These are phyloP conservation scores for Scaptomyza polygonia DNA, from an alignment of 2,888 invertebrate species.

Conservation along the genomic window DNA sequence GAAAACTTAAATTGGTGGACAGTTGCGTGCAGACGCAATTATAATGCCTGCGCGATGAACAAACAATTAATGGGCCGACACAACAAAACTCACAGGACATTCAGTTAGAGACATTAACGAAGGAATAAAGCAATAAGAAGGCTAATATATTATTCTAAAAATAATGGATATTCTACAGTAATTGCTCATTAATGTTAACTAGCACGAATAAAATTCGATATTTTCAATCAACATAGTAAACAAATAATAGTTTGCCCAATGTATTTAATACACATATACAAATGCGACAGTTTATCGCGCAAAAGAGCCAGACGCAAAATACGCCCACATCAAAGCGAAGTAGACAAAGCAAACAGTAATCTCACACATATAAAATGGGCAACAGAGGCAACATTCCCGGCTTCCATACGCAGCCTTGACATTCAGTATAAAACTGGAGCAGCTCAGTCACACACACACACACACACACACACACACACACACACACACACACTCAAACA, in stretches of 20 bases:
- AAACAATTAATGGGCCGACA: constrained; percentile 35
- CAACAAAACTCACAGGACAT: neutral
- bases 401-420: constrained; percentile 46
- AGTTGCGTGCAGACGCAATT: constrained; percentile 50
- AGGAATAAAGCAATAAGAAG: neutral
- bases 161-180: neutral
- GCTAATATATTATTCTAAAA: neutral
- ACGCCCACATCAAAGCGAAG: constrained; percentile 13
- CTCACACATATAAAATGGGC: neutral
- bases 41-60: constrained; percentile 49
- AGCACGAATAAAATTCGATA: neutral
- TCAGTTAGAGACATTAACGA: neutral
- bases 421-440: constrained; percentile 46
- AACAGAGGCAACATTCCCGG: constrained; percentile 19
- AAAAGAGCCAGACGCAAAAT: constrained; percentile 5
- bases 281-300: constrained; percentile 3
- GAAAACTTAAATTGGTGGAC: constrained; percentile 2
- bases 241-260: neutral
- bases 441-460: constrained; percentile 15
- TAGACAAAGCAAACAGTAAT: constrained; percentile 9
- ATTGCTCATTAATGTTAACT: neutral
- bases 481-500: constrained; percentile 8
- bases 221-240: neutral
- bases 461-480: constrained; percentile 5
- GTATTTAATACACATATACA: neutral